These are phyloP conservation scores for Hydraecia micacea DNA, from an alignment of 2,888 invertebrate genomes.

Conservation along the genomic window DNA sequence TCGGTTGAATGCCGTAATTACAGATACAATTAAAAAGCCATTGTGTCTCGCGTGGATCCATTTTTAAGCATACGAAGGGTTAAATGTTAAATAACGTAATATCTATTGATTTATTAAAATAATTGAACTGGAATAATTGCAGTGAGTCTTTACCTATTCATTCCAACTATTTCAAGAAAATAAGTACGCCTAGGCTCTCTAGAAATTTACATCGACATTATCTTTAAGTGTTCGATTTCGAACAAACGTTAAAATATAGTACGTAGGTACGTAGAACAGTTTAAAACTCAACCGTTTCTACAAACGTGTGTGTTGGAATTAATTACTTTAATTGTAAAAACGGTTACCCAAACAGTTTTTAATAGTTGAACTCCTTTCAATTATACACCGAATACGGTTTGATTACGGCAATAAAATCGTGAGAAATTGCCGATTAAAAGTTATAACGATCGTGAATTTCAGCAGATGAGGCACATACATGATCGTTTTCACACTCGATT, in stretches of 20 bases:
- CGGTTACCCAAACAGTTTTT: slow-evolving; percentile 11
- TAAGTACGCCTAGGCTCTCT: background rate
- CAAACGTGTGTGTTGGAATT: background rate
- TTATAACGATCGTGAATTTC: slow-evolving; percentile 63
- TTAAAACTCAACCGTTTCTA: background rate
- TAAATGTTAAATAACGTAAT: background rate
- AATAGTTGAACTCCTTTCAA: slow-evolving; percentile 48
- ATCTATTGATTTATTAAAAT: background rate
- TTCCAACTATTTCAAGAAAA: background rate
- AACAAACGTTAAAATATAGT: background rate
- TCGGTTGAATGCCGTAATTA: too few species aligned
- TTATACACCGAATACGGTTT: slow-evolving; percentile 43
- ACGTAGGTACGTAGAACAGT: background rate
- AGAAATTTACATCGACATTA: background rate
- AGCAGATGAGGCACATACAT: slow-evolving; percentile 43
- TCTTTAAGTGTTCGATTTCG: background rate
- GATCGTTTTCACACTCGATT: slow-evolving; percentile 54
- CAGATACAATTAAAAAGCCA: too few species aligned
- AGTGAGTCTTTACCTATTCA: background rate
- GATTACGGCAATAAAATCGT: slow-evolving; percentile 54
- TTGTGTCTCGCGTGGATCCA: too few species aligned
- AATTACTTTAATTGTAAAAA: slow-evolving; percentile 23
- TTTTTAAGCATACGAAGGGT: too few species aligned
- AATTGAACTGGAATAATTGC: background rate
- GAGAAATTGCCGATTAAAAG: slow-evolving; percentile 61